Base-by-base conservation (phyloP, 2,888 invertebrate species). In the Boloria selene region DNA sequence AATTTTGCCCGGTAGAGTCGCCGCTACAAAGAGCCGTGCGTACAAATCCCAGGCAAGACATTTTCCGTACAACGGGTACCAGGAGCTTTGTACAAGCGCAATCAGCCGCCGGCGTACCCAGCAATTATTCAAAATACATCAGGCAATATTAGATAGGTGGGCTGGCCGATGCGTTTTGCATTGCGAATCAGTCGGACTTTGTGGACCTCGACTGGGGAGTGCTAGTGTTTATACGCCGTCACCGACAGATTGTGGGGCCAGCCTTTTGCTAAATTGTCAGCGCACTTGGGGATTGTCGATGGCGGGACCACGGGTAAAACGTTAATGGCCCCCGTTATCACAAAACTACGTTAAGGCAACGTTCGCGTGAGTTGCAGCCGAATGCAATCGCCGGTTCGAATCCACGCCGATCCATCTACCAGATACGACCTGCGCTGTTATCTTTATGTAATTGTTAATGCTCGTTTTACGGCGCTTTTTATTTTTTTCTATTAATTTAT, bases 71-170 rank as follows among this genome's bases (percentile, higher is more conserved):
- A 73, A 71, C 74, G 76, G 71, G 75, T 75, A 77, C 74, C 73
- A 77, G 76, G 74, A 80, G 81, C 89, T 87, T 85, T 88, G 87
- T 86, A 83, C 82, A 79, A 77, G 77, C 80, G 85, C 88, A 88
- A 87, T 87, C 88, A 87, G 83, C 83, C 80, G 78, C 78, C 80
- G 79, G 80, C 79, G 73, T 82, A 78, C 81, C 77, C 83, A 81
- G 85, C 88, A 92, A 91, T 90, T 90, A 91, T 92, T 90, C 91
- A 90, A 89, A 91, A 90, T 89, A 90, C 90, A 89, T 88, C 85
- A 83, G 82, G 83, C 88, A 86, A 88, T 90, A 90, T 91, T 91
- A 91, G 90, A 90, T 90, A 90, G 88, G 87, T 86, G 85, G 82
- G 83, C 69, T 81, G 84, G 81, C 81, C 85, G 84, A 86, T 86